Percentiles rank a stretch among this genome's conserved stretches.
Conservation (phyloP, 2,888 invertebrate species). For the Noctua janthina region DNA sequence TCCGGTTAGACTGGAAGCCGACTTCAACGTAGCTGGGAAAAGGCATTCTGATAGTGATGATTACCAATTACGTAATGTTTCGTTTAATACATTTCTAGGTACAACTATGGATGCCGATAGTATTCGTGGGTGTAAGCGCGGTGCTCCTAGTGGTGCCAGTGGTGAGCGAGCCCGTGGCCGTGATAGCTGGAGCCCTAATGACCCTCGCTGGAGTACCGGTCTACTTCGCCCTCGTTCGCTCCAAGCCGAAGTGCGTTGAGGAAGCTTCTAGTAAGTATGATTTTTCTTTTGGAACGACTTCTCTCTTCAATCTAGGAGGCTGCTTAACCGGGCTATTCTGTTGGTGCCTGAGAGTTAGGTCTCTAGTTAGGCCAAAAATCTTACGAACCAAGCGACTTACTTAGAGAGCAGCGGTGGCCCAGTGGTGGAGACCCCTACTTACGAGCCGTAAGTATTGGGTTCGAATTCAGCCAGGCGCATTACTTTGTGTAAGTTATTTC, state of each 20-base stretch:
- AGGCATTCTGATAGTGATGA: neutral
- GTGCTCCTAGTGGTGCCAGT: conserved; percentile 95
- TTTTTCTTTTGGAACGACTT: neutral
- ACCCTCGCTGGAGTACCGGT: conserved; percentile 96
- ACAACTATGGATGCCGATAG: conserved; percentile 93
- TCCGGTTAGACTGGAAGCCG: neutral
- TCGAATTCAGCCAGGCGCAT: too few species aligned
- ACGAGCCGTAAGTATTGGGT: too few species aligned
- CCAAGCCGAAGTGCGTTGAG: conserved; percentile 92
- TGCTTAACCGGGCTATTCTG: neutral
- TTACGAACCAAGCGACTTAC: neutral
- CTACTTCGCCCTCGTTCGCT: conserved; percentile 93
- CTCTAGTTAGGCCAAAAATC: neutral
- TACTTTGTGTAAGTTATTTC: too few species aligned
- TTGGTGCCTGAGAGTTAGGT: neutral
- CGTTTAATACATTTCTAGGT: conserved; percentile 88
- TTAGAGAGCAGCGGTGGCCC: too few species aligned
- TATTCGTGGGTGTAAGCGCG: conserved; percentile 94
- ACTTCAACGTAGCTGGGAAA: neutral
- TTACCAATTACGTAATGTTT: neutral
- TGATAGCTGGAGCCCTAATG: conserved; percentile 94
- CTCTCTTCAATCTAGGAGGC: neutral
- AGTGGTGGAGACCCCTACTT: too few species aligned
- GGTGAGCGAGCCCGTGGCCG: conserved; percentile 94
- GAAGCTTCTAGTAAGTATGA: conserved; percentile 90